Percentiles rank a stretch among this genome's conserved stretches.
phyloP scores from a whole-genome alignment of 2,797 vertebrate genomes.

The Mergus octosetaceus region DNA sequence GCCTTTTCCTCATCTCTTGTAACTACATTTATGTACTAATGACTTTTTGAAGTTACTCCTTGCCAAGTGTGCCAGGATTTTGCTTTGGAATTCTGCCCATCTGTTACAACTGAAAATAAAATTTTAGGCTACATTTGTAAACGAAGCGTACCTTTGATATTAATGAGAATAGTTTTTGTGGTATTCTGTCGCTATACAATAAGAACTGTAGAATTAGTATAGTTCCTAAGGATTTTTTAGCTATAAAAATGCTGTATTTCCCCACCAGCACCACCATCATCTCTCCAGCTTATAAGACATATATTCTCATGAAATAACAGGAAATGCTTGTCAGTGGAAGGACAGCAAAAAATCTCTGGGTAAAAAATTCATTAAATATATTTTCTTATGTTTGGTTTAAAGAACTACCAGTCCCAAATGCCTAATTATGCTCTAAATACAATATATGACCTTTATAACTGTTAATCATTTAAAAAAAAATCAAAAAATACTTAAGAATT shows the following conservation, averaged over 20 bases:
- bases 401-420: neutral
- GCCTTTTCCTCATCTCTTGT: no score
- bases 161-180: neutral
- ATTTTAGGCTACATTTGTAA: neutral
- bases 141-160: neutral
- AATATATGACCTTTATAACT: conserved; percentile 41
- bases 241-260: neutral
- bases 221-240: neutral
- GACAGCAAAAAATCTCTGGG: neutral
- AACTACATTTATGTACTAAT: neutral
- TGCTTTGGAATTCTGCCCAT: neutral
- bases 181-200: neutral
- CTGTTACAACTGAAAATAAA: neutral
- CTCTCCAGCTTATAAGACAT: neutral
- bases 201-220: neutral
- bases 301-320: neutral
- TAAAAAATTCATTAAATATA: neutral
- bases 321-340: neutral
- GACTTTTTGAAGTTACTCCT: neutral
- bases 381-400: neutral
- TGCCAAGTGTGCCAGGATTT: neutral
- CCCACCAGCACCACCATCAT: no score
- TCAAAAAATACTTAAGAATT: neutral
- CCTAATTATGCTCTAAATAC: conserved; percentile 16
- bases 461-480: conserved; percentile 6